A percentile compares a stretch with the other conserved stretches of the same genome.
These are phyloP conservation scores for Sarcoramphus papa DNA, from an alignment of 2,797 vertebrate species.

Conservation along the genomic window DNA sequence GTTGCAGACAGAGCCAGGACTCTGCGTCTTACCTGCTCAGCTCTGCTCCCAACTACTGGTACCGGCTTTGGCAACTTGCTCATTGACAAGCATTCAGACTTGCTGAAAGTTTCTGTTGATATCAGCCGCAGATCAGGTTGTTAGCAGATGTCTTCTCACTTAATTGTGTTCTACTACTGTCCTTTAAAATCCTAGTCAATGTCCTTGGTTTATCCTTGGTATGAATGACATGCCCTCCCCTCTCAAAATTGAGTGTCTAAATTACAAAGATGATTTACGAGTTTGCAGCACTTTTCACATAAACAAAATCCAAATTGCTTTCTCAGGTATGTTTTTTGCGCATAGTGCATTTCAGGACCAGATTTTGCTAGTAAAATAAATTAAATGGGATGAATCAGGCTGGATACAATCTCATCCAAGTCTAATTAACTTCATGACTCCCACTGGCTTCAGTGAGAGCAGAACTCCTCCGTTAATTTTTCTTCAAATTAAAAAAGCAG, in stretches of 20 bases:
- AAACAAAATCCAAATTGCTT: not conserved
- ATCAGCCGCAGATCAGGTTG: not conserved
- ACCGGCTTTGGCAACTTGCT: not conserved
- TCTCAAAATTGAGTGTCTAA: not conserved
- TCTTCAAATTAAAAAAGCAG: slow-evolving; percentile 1
- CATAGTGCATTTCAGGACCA: not conserved
- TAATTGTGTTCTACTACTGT: not conserved
- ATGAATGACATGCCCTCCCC: not conserved
- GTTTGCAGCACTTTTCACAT: not conserved
- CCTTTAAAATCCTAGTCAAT: not conserved
- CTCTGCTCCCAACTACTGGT: not conserved
- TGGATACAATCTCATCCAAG: not conserved
- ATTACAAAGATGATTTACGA: not conserved
- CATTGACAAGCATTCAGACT: not conserved
- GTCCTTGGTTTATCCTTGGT: not conserved
- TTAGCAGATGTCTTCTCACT: not conserved
- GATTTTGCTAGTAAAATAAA: not conserved
- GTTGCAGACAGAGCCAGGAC: not conserved
- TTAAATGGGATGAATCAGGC: not conserved
- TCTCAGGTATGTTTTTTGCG: not conserved
- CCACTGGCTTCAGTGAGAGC: not conserved
- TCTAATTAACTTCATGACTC: slow-evolving; percentile 37
- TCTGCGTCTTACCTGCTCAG: not conserved
- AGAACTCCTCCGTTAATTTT: not conserved
- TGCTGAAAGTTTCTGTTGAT: not conserved